Evolutionary conservation across 2,113 vertebrate genomes (phyloP), one percentile per base, ranked within the genome.

Genomic region (Rousettus leschenaultii): DNA sequence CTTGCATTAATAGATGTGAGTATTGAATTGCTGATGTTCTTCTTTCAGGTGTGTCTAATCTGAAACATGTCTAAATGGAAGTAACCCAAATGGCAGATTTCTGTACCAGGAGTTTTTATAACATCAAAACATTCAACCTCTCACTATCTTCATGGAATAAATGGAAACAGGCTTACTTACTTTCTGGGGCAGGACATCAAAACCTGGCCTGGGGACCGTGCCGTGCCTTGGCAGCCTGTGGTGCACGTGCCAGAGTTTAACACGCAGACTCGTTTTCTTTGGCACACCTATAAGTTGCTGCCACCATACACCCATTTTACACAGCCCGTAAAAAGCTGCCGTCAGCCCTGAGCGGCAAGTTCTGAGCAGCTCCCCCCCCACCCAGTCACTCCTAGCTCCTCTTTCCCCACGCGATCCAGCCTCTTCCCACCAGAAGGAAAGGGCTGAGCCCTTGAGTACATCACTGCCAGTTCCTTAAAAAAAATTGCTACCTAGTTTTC

Each of bases 401-500:
- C 70, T 86, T 18, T 14, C 40, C 21, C 16, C 1, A 53, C 8
- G 73, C 7, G 43, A 55, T 35, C 55, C 59, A n/a, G 26, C 7
- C 66, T 57, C 43, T 71, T 84, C 90, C 91, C 84, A 45, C 73
- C 71, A 71, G 43, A 51, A 89, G 55, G 61, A 40, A 90, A 53
- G 59, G 66, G 18, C 26, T 73, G 38, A 68, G 66, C n/a, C 43
- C 45, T 71, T 68, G 63, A 66, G 30, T 66, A 63, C 73, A 71
- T 82, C 45, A 84, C 83, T 93, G 82, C 78, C 89, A 93, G n/a
- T 91, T 84, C 55, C 93, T 94, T 80, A 74, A 92, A 77, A 88
- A 95, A 95, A 96, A 91, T 77, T 83, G 87, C 55, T 95, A 65
- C 93, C 83, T 94, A 80, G 28, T 80, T 94, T 91, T 89, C 48